Conservation (phyloP, 2,797 vertebrate species). For the Lepus oiostolus region DNA sequence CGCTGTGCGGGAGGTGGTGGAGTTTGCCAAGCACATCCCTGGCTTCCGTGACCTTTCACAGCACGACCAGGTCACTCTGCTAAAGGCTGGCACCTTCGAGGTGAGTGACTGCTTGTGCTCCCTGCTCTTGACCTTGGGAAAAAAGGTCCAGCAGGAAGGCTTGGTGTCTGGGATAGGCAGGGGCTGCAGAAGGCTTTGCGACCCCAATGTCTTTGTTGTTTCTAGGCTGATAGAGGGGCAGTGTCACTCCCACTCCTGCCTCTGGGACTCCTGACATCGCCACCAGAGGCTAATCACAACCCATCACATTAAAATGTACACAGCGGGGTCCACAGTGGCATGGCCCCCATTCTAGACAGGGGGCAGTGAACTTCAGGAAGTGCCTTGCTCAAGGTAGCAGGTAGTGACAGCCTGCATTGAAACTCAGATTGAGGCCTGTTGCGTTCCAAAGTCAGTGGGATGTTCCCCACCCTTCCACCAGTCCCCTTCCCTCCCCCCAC, state of each 20-base stretch:
- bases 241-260: background rate
- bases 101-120: constrained; percentile 84
- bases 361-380: background rate
- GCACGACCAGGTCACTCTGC: constrained; percentile 95
- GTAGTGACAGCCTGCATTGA: background rate
- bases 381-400: background rate
- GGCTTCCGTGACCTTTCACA: constrained; percentile 94
- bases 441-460: background rate
- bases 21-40: constrained; percentile 96
- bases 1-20: constrained; percentile 95
- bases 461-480: background rate
- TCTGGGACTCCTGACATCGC: background rate
- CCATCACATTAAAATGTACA: background rate
- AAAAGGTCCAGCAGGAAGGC: background rate
- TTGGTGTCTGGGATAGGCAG: background rate
- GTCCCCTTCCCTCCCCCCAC: background rate
- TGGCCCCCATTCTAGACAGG: background rate
- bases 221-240: background rate
- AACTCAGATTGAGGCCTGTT: background rate
- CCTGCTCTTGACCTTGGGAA: constrained; percentile 20
- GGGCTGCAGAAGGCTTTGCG: background rate
- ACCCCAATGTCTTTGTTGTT: background rate
- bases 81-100: constrained; percentile 97
- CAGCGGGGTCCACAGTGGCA: background rate
- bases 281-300: constrained; percentile 8